Evolutionary conservation across 2,113 vertebrate genomes (phyloP).

Genomic region (Pelobates fuscus): DNA sequence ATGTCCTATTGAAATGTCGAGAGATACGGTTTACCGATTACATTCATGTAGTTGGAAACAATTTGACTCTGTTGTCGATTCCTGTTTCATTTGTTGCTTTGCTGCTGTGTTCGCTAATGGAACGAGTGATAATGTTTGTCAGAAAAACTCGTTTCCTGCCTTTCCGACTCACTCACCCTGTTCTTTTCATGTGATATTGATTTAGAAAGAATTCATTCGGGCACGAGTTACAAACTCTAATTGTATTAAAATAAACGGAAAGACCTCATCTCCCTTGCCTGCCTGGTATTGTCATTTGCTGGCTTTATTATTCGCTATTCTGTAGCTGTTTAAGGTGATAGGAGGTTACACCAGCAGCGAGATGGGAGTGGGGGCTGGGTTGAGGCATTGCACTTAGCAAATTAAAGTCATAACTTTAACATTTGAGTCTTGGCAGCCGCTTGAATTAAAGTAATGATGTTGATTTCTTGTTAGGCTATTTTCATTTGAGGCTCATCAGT

Average conservation of each 20-base stretch:
- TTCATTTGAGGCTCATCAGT: constrained; percentile 48
- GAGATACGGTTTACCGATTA: too few relatives aligned
- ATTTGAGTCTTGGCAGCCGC: constrained; percentile 33
- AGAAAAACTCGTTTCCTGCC: too few relatives aligned
- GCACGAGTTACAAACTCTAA: background rate
- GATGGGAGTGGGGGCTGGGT: background rate
- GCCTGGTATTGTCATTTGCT: background rate
- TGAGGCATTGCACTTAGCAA: constrained; percentile 37
- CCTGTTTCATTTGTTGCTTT: too few relatives aligned
- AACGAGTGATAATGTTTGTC: too few relatives aligned
- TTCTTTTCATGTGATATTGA: constrained; percentile 14
- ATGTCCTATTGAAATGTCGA: too few relatives aligned
- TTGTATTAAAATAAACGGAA: constrained; percentile 13
- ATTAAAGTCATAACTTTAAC: constrained; percentile 47
- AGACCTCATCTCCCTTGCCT: constrained; percentile 12
- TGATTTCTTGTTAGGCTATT: constrained; percentile 48
- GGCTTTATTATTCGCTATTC: background rate
- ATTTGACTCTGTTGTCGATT: too few relatives aligned
- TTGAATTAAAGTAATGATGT: constrained; percentile 46
- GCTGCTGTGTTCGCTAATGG: too few relatives aligned
- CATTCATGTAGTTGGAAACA: too few relatives aligned
- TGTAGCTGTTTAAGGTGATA: background rate
- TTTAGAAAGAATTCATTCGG: constrained; percentile 9
- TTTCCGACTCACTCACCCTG: background rate
- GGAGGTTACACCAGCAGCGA: too few relatives aligned